Percentiles rank a stretch among this genome's conserved stretches.
These are phyloP conservation scores for Fregata magnificens DNA, from an alignment of 2,113 vertebrate genomes.

Conservation along the genomic window DNA sequence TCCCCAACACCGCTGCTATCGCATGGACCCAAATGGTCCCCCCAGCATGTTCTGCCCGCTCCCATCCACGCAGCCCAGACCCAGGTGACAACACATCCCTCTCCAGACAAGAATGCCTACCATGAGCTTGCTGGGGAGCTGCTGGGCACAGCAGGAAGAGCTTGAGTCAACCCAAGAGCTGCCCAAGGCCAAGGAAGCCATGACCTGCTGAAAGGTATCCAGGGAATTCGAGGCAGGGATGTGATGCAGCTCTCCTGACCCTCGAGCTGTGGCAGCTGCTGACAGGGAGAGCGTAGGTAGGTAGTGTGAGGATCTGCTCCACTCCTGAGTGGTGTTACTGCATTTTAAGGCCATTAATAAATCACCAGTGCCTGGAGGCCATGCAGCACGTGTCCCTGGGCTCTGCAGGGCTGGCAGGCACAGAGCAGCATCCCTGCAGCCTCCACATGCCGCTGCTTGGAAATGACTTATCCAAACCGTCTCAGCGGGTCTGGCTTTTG, in stretches of 20 bases:
- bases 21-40: rapidly evolving
- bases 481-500: not conserved
- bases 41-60: not conserved
- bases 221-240: not conserved
- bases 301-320: not conserved
- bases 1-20: not conserved
- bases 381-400: not conserved
- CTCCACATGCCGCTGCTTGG: not conserved
- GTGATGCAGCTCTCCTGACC: not conserved
- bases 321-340: not conserved
- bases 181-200: not conserved
- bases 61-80: not conserved
- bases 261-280: not conserved
- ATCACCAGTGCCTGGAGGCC: not conserved
- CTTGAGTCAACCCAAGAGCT: not conserved
- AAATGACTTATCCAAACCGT: not conserved
- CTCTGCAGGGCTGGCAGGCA: not conserved
- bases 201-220: not conserved
- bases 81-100: not conserved
- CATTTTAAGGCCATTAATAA: not conserved
- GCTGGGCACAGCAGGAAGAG: not conserved
- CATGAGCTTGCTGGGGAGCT: not conserved
- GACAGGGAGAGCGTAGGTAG: not conserved
- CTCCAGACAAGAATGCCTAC: not conserved
- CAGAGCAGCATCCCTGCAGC: not conserved